phyloP scores from a whole-genome alignment of 35 echinoderm and acorn worm genomes.

The Ophiothrix spiculata region DNA sequence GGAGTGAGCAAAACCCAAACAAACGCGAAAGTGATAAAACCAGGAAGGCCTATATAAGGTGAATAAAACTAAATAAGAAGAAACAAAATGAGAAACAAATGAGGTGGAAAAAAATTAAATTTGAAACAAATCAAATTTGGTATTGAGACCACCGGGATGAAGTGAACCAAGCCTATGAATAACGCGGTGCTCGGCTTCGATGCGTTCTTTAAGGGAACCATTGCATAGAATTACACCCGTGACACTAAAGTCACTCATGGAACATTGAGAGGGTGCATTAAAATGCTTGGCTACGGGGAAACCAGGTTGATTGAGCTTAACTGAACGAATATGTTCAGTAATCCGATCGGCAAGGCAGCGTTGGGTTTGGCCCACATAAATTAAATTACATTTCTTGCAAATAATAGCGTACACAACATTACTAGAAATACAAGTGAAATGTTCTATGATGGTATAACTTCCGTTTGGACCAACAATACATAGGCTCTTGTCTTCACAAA shows the following conservation, averaged over 20 bases:
- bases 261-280: not conserved
- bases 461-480: not conserved
- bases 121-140: not conserved
- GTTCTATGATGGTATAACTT: not conserved
- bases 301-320: not conserved
- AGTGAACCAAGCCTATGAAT: not conserved
- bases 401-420: not conserved
- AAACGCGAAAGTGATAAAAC: too few relatives aligned
- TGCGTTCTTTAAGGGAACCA: not conserved
- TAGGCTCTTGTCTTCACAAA: not conserved
- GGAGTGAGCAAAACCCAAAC: too few relatives aligned
- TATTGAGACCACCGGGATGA: not conserved
- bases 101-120: not conserved
- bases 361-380: not conserved
- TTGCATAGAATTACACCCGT: not conserved
- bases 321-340: not conserved
- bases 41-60: too few relatives aligned
- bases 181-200: not conserved
- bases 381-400: not conserved
- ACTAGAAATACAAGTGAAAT: not conserved
- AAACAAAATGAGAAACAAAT: too few relatives aligned
- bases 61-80: too few relatives aligned
- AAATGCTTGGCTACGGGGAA: not conserved
- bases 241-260: not conserved
- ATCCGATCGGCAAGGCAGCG: not conserved